Evolutionary conservation across 2,797 vertebrate genomes (phyloP).

Genomic region (Acrossocheilus fasciatus): DNA sequence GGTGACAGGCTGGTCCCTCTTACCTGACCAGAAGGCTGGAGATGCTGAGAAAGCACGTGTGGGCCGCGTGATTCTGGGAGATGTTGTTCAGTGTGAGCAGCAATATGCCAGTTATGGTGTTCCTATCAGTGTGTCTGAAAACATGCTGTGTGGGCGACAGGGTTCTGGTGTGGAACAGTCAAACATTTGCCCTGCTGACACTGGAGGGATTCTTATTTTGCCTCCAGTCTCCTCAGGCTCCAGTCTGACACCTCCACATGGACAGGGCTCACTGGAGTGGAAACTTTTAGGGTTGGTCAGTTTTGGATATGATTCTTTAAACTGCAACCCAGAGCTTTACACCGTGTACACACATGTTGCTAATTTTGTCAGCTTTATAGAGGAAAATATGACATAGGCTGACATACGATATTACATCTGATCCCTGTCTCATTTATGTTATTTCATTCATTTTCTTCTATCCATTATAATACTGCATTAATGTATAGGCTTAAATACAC

Average conservation of each 20-base stretch:
- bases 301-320: constrained; percentile 93
- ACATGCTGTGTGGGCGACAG: constrained; percentile 92
- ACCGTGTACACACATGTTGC: constrained; percentile 91
- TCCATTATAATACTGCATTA: constrained; percentile 45
- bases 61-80: constrained; percentile 85
- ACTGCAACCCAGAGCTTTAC: constrained; percentile 89
- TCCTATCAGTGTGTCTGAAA: constrained; percentile 92
- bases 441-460: neutral
- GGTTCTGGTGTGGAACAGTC: constrained; percentile 80
- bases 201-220: constrained; percentile 89
- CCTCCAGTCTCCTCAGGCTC: constrained; percentile 72
- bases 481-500: constrained; percentile 71
- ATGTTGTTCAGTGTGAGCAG: constrained; percentile 91
- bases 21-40: constrained; percentile 77
- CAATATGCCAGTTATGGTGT: constrained; percentile 90
- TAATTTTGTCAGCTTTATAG: constrained; percentile 95
- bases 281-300: constrained; percentile 93
- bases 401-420: neutral
- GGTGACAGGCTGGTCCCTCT: constrained; percentile 91
- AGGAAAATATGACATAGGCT: constrained; percentile 89
- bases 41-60: constrained; percentile 82
- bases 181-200: constrained; percentile 94
- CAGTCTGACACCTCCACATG: neutral
- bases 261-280: constrained; percentile 74
- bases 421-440: neutral